Conservation (phyloP, 2,888 invertebrate species). For the Drosophila borborema region DNA sequence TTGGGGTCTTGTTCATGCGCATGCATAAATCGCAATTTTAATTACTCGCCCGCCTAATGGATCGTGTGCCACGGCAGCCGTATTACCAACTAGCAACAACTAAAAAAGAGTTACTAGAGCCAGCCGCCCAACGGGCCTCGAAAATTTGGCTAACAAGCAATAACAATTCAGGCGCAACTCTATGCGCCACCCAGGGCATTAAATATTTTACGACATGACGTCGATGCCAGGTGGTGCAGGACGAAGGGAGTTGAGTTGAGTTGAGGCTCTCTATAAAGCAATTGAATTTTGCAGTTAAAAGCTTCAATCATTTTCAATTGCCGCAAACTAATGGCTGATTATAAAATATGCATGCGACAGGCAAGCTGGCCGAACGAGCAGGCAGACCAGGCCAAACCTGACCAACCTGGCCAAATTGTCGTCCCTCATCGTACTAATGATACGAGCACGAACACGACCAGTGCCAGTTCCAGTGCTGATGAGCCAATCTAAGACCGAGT, state of each 20-base stretch:
- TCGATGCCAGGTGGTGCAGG: background rate
- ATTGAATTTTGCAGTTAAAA: constrained; percentile 80
- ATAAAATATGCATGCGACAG: constrained; percentile 79
- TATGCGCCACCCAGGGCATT: constrained; percentile 28
- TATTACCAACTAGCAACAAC: constrained; percentile 20
- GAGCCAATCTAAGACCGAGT: constrained; percentile 66
- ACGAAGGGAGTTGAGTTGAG: background rate
- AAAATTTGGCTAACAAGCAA: constrained; percentile 25
- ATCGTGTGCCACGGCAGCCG: constrained; percentile 54
- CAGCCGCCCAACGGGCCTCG: background rate
- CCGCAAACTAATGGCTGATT: constrained; percentile 80
- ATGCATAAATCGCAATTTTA: constrained; percentile 79
- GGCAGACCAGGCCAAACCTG: constrained; percentile 20
- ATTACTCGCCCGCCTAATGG: constrained; percentile 77
- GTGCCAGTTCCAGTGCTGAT: constrained; percentile 31
- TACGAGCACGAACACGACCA: constrained; percentile 29
- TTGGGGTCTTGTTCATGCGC: constrained; percentile 61
- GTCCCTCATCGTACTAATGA: constrained; percentile 47
- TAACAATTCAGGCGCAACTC: constrained; percentile 27
- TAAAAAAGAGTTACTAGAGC: constrained; percentile 22
- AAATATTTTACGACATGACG: constrained; percentile 13
- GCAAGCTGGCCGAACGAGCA: constrained; percentile 26
- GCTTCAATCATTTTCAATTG: constrained; percentile 81
- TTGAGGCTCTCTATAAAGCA: constrained; percentile 54
- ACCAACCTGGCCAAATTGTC: constrained; percentile 1